A percentile compares a stretch with the other conserved stretches of the same genome.
Evolutionary conservation across 2,113 vertebrate genomes (phyloP).

Genomic region (Xenus cinereus): DNA sequence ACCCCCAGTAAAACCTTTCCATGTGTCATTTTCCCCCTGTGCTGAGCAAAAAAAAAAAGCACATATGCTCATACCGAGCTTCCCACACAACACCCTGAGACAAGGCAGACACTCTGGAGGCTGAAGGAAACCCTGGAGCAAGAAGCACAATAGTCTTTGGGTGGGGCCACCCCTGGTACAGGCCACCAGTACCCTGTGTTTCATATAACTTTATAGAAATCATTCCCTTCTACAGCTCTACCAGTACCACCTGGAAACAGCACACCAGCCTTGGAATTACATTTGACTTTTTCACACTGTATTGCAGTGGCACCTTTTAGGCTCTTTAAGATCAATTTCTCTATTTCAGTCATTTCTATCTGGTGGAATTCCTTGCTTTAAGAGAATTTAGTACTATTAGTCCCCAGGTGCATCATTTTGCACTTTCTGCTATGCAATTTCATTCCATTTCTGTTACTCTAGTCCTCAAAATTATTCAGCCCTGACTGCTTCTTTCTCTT

Average conservation of each 20-base stretch:
- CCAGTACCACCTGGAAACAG: neutral
- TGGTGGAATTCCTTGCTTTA: neutral
- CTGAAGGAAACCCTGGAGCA: neutral
- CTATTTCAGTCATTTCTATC: neutral
- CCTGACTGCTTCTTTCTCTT: neutral
- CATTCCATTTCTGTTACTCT: conserved; percentile 6
- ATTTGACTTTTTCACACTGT: neutral
- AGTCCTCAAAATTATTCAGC: neutral
- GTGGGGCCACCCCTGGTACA: neutral
- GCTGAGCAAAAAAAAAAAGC: neutral
- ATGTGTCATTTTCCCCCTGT: neutral
- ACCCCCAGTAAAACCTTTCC: neutral
- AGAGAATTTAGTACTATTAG: neutral
- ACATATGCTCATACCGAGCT: neutral
- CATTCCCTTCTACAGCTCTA: neutral
- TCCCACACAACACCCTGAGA: neutral
- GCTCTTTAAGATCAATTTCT: neutral
- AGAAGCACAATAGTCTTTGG: neutral
- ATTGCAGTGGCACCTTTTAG: neutral
- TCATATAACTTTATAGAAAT: neutral
- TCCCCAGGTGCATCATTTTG: neutral
- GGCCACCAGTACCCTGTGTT: neutral
- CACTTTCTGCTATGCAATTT: conserved; percentile 3
- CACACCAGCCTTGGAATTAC: neutral
- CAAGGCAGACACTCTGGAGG: neutral